Percentiles rank a stretch among this genome's conserved stretches.
Evolutionary conservation across 1,140 invertebrate species (phyloP).

Genomic region (Heliconius hewitsoni): DNA sequence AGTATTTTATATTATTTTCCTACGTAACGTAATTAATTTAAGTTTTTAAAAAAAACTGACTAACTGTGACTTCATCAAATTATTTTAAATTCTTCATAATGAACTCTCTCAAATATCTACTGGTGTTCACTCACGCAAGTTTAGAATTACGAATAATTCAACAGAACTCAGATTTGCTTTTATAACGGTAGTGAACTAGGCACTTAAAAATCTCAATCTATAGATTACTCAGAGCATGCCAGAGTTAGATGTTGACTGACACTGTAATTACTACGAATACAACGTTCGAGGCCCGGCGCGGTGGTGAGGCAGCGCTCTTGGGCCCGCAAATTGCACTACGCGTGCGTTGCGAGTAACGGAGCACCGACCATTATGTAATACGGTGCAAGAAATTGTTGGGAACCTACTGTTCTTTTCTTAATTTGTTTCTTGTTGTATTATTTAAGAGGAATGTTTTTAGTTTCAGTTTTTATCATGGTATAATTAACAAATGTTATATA

Average conservation of each 20-base stretch:
- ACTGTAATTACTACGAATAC: slow-evolving; percentile 16
- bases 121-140: background rate
- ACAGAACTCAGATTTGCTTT: background rate
- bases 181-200: background rate
- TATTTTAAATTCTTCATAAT: no score
- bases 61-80: no score
- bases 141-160: background rate
- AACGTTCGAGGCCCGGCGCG: background rate
- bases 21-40: no score
- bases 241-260: background rate
- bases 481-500: background rate
- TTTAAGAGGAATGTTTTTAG: background rate
- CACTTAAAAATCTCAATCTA: background rate
- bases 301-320: background rate
- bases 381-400: slow-evolving; percentile 13
- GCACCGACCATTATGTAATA: slow-evolving; percentile 16
- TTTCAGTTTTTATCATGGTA: background rate
- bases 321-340: slow-evolving; percentile 21
- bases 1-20: no score
- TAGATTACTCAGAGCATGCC: background rate
- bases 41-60: no score
- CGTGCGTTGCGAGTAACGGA: slow-evolving; percentile 15
- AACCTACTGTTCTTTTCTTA: background rate
- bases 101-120: no score
- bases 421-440: background rate